phyloP scores from a whole-genome alignment of 2,797 vertebrate species.

The Chromis chromis region DNA sequence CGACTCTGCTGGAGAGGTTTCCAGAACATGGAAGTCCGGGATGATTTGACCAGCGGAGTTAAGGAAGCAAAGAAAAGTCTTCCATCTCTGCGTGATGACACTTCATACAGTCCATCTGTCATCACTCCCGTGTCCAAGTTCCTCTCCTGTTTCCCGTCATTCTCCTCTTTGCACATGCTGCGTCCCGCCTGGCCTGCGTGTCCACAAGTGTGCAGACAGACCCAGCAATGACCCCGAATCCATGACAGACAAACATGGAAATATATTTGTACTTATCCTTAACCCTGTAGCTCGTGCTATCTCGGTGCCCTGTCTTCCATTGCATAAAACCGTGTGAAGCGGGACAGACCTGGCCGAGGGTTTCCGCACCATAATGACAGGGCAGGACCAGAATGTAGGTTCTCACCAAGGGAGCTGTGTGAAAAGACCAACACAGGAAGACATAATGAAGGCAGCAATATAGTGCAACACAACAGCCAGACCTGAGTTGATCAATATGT shows the following conservation, averaged over 20 bases:
- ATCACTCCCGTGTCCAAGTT: conserved; percentile 42
- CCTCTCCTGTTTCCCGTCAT: conserved; percentile 74
- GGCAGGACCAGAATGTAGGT: conserved; percentile 17
- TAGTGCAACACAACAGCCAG: conserved; percentile 6
- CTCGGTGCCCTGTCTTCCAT: conserved; percentile 26
- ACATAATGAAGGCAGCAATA: background rate
- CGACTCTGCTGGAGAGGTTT: conserved; percentile 23
- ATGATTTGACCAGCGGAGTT: conserved; percentile 22
- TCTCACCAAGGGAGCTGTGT: conserved; percentile 17
- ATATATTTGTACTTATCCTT: conserved; percentile 39
- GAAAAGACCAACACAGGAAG: conserved; percentile 56
- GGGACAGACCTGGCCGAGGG: conserved; percentile 12
- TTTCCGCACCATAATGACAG: conserved; percentile 25
- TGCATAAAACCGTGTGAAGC: conserved; percentile 53
- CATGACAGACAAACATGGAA: conserved; percentile 43
- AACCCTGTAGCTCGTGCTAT: background rate
- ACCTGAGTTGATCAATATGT: background rate
- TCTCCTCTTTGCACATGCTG: conserved; percentile 36
- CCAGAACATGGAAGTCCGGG: conserved; percentile 1
- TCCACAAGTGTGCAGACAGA: conserved; percentile 43
- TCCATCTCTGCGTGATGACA: conserved; percentile 21
- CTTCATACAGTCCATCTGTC: conserved; percentile 34
- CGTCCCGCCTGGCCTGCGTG: conserved; percentile 9
- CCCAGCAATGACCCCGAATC: conserved; percentile 33
- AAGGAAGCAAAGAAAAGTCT: conserved; percentile 41